These are phyloP conservation scores for Oryzias melastigma DNA, from an alignment of 2,113 vertebrate species.

Conservation along the genomic window DNA sequence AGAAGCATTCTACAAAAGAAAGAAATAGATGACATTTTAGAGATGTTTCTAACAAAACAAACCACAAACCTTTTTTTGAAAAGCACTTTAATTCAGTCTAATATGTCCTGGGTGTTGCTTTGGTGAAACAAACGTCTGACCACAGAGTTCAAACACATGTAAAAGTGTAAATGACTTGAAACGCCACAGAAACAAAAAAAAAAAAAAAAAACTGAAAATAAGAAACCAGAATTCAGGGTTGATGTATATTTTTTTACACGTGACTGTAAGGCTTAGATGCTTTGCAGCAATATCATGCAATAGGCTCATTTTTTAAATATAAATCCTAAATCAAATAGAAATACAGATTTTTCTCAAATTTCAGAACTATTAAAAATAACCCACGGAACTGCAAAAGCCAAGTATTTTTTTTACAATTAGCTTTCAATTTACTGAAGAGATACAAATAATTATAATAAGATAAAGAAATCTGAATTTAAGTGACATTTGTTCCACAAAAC, in stretches of 20 bases:
- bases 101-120: conserved; percentile 24
- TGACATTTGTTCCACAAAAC: conserved; percentile 22
- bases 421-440: conserved; percentile 26
- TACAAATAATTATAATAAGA: not conserved
- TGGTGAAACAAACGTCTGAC: conserved; percentile 30
- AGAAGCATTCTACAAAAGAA: no score
- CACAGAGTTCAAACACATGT: conserved; percentile 2
- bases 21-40: no score
- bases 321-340: no score
- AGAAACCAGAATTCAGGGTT: not conserved
- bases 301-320: no score
- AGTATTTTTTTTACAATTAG: conserved; percentile 46
- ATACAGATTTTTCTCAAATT: not conserved
- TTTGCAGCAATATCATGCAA: no score
- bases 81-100: conserved; percentile 43
- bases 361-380: conserved; percentile 19
- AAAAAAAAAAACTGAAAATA: not conserved
- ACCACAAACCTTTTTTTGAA: conserved; percentile 23
- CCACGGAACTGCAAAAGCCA: conserved; percentile 40
- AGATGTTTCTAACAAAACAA: not conserved
- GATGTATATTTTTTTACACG: not conserved
- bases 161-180: conserved; percentile 9
- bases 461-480: conserved; percentile 4
- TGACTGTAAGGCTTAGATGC: no score
- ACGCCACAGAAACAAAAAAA: not conserved